Base-by-base conservation (phyloP, 2,888 invertebrate species). In the Amiota mariae region DNA sequence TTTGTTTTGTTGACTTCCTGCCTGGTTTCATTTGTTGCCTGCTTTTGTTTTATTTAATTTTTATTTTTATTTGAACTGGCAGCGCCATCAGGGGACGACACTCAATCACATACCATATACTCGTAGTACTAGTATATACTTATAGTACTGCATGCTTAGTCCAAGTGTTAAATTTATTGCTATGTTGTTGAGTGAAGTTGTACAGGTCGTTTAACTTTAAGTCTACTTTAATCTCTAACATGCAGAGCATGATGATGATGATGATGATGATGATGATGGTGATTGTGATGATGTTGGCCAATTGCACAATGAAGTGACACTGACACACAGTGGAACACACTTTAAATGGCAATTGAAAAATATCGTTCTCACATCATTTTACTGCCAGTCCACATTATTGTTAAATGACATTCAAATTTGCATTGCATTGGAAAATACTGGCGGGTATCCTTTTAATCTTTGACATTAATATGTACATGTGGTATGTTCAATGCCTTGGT, bases 271-370 rank as follows among this genome's bases (percentile, higher is more conserved):
- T 24, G 24, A 2, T 24, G 24, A 24, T 24, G 1, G 24, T 24
- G 24, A 24, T 24, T 24, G 24, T 24, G 24, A 73, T 68, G 47
- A 54, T 68, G 51, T 85, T 75, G 85, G 77, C 84, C 86, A 86
- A 83, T 85, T 85, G 86, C 82, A 78, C 68, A 77, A 71, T 75
- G 75, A 84, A 84, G 84, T 80, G 80, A 49, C 66, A 64, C 80
- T 74, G 75, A 68, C 78, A 72, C 72, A 66, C 75, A 72, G 67
- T n/a, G n/a, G n/a, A n/a, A 66, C 66, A 24, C 18, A 20, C 57
- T 24, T 59, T 71, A 57, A 20, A 59, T 59, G 57, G 49, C 71
- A 68, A 68, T 68, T 68, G 67, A 54, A 51, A 59, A 68, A 54
- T 51, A 2, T 36, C 36, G 2, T 36, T 36, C 8, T 36, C 6